These are phyloP conservation scores for Dastarcus helophoroides DNA, from an alignment of 2,888 invertebrate species.

Conservation along the genomic window DNA sequence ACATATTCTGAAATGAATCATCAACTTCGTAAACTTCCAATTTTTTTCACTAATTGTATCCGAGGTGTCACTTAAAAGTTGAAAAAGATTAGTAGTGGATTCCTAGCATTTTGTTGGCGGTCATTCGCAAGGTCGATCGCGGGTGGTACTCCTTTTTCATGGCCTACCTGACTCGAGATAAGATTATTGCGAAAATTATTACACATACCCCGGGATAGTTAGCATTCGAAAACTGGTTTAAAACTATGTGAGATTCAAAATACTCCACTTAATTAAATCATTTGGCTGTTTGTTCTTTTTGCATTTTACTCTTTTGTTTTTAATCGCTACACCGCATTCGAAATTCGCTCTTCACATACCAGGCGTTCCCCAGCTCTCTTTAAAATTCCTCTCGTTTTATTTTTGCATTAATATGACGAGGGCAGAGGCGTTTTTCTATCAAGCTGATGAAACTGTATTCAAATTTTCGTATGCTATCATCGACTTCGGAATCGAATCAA, in stretches of 20 bases:
- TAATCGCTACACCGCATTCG: not conserved
- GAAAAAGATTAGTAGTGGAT: constrained; percentile 18
- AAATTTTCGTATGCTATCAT: too few species aligned
- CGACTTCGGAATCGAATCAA: too few species aligned
- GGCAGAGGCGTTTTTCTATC: too few species aligned
- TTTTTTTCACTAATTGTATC: too few species aligned
- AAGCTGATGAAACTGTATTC: too few species aligned
- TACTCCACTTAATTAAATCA: constrained; percentile 12
- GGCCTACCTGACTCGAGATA: constrained; percentile 26
- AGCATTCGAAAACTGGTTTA: constrained; percentile 11
- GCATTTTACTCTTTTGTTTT: not conserved
- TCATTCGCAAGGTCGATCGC: constrained; percentile 33
- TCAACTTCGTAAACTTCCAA: too few species aligned
- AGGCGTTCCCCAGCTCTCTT: too few species aligned
- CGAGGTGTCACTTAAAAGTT: too few species aligned
- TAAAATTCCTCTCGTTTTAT: too few species aligned
- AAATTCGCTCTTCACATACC: too few species aligned
- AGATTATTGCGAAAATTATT: constrained; percentile 19
- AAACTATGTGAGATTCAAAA: constrained; percentile 10
- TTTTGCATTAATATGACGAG: too few species aligned
- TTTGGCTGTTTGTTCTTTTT: constrained; percentile 10
- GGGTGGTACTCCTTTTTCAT: constrained; percentile 34
- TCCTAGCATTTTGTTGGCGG: constrained; percentile 25
- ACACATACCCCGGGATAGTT: constrained; percentile 11
- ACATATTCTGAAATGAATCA: too few species aligned